Conservation (phyloP, 2,797 vertebrate species). For the Tapirus indicus region DNA sequence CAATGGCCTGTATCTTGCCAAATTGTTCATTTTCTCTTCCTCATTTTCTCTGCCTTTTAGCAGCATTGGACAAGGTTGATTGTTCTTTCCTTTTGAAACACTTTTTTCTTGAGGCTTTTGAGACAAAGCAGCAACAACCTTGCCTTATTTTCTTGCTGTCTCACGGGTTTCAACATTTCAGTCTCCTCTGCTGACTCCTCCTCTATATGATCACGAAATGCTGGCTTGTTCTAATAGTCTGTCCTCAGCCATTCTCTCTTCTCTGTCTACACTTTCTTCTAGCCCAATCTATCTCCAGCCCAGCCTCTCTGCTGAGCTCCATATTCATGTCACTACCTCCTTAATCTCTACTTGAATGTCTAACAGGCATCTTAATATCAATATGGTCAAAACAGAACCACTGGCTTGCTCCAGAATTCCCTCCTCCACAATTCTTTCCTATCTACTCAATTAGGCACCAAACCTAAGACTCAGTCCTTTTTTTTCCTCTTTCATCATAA, state of each 20-base stretch:
- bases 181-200: neutral
- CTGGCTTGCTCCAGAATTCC: neutral
- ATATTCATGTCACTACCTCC: neutral
- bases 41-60: neutral
- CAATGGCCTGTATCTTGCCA: neutral
- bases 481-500: neutral
- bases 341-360: neutral
- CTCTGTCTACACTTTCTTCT: neutral
- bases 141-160: neutral
- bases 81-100: neutral
- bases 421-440: neutral
- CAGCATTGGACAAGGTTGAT: neutral
- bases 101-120: conserved; percentile 20
- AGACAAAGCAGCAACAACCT: neutral
- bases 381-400: neutral
- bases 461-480: neutral
- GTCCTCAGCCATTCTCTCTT: neutral
- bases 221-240: neutral
- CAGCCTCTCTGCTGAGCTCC: neutral
- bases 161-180: neutral
- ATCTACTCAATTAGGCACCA: too few relatives aligned
- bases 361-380: neutral
- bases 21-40: neutral
- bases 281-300: neutral
- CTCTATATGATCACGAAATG: neutral